These are phyloP conservation scores for Scaeva pyrastri DNA, from an alignment of 2,888 invertebrate species.

Conservation along the genomic window DNA sequence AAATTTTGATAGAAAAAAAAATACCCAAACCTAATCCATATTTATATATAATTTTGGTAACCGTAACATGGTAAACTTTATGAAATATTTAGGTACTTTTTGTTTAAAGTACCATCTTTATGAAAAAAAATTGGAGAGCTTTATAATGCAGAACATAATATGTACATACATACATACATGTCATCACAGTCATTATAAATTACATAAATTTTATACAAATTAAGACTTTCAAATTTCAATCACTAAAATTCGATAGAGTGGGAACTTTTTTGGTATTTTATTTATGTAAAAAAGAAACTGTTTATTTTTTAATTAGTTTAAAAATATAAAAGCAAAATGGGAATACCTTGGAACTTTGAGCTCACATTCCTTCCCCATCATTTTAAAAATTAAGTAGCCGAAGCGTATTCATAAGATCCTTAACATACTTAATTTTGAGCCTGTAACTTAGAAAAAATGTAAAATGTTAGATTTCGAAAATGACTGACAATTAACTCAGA, in stretches of 20 bases:
- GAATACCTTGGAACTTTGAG: too few species aligned
- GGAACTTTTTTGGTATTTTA: conserved; percentile 43
- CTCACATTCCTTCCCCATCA: too few species aligned
- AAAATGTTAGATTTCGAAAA: too few species aligned
- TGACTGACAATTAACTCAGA: too few species aligned
- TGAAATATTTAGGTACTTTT: conserved; percentile 10
- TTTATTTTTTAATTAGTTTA: too few species aligned
- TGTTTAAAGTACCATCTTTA: background rate
- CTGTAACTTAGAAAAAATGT: too few species aligned
- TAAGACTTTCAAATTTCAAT: conserved; percentile 46
- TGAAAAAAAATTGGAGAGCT: conserved; percentile 46
- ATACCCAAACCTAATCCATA: conserved; percentile 24
- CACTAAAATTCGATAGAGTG: background rate
- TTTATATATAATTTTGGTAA: conserved; percentile 52
- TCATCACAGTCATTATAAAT: background rate
- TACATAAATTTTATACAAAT: conserved; percentile 15
- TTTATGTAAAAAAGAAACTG: background rate
- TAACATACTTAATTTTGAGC: too few species aligned
- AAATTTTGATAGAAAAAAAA: conserved; percentile 52
- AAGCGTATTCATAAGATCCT: too few species aligned
- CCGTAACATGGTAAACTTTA: background rate
- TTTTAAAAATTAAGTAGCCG: too few species aligned
- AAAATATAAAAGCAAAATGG: too few species aligned
- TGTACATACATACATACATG: conserved; percentile 1
- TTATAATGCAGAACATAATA: conserved; percentile 48